These are phyloP conservation scores for Pyralis farinalis DNA, from an alignment of 2,888 invertebrate species.

Conservation along the genomic window DNA sequence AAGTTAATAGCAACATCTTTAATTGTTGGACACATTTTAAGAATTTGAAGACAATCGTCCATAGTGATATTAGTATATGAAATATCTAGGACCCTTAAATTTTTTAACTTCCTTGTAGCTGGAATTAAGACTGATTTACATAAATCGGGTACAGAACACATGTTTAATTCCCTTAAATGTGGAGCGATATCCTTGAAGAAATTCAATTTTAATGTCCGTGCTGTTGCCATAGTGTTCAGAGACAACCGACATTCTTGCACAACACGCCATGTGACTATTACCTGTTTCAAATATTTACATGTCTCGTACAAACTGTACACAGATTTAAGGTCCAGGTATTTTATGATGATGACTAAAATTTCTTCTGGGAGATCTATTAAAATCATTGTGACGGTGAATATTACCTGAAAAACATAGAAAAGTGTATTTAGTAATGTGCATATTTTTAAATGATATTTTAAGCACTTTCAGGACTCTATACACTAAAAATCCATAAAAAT, in stretches of 20 bases:
- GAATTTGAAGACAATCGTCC: constrained; percentile 46
- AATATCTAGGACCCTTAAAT: constrained; percentile 47
- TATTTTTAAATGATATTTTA: no score
- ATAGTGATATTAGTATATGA: constrained; percentile 53
- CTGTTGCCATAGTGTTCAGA: constrained; percentile 41
- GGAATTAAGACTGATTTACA: constrained; percentile 38
- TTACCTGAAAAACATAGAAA: constrained; percentile 16
- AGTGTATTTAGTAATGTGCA: no score
- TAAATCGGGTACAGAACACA: constrained; percentile 49
- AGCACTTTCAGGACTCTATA: no score
- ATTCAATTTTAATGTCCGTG: constrained; percentile 35
- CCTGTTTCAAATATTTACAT: constrained; percentile 32
- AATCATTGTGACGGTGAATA: constrained; percentile 22
- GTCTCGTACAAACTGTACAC: constrained; percentile 40
- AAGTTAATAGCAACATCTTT: constrained; percentile 51
- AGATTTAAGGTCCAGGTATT: constrained; percentile 43
- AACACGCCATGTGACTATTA: constrained; percentile 37
- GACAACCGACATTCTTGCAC: constrained; percentile 44
- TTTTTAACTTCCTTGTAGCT: constrained; percentile 42
- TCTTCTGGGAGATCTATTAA: constrained; percentile 51
- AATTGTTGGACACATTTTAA: constrained; percentile 46
- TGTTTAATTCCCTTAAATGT: constrained; percentile 42
- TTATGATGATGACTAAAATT: constrained; percentile 52
- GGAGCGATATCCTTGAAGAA: constrained; percentile 48
- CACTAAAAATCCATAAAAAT: no score